Evolutionary conservation across 2,797 vertebrate genomes (phyloP), one percentile per base, ranked within the genome.

Genomic region (Borostomias antarcticus): DNA sequence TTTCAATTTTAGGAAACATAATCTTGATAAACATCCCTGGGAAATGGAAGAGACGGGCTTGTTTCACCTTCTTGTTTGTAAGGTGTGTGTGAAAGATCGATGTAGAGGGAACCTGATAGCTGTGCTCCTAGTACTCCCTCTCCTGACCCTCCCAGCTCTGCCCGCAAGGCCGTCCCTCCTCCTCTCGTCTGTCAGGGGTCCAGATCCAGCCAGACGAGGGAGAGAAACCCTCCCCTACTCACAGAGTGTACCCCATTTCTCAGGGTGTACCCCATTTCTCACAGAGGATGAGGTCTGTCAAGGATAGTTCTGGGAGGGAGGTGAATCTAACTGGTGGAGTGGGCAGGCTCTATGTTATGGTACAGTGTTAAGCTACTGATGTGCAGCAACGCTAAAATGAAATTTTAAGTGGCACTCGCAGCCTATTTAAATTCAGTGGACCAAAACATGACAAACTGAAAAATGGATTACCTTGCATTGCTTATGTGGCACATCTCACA

Each of bases 51-150:
- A 7, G 29, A 50, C 50, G 29, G 62, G 54, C 64, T 52, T 32
- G 40, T 77, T 74, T 58, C 50, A 40, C 26, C 0, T 33, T 26
- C 23, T 72, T 3, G 0, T 73, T 79, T 82, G 82, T 77, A 73
- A 77, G 26, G 76, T 43, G 64, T 67, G 48, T 51, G 76, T 64
- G 50, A 77, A 35, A 19, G 59, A 80, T 79, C 75, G 23, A 81
- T 87, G n/a, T n/a, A 72, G 26, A 63, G 71, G 73, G 65, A 80
- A 81, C 68, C 69, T 30, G 77, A 85, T 28, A 64, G 61, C 47
- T 35, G 52, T 54, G 52, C 30, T 56, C 69, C 62, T 63, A 30
- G n/a, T 45, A 43, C 23, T 58, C 32, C 32, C 5, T 15, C 23
- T 40, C 23, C 48, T 43, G 2, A 19, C 61, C 33, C n/a, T 26